Conservation (phyloP, 92 coral and sea anemone genomes). For the Meandrina meandrites region DNA sequence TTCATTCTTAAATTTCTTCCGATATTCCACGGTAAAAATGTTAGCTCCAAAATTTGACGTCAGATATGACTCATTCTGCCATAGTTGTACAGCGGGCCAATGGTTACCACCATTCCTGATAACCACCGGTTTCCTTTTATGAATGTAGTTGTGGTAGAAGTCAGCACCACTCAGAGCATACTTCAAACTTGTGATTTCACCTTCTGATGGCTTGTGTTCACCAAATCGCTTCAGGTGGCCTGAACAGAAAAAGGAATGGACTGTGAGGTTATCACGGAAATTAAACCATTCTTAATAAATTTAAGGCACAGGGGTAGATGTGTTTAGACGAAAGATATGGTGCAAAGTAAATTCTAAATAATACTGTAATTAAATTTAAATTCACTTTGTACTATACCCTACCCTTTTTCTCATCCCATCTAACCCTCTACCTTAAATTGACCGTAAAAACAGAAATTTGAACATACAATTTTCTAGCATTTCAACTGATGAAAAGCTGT, state of each 20-base stretch:
- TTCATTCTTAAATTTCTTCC: conserved; percentile 81
- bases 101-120: conserved; percentile 86
- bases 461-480: no score
- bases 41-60: conserved; percentile 70
- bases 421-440: no score
- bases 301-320: no score
- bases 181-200: conserved; percentile 58
- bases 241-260: conserved; percentile 2
- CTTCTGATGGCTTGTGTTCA: conserved; percentile 71
- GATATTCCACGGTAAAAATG: conserved; percentile 74
- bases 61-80: conserved; percentile 88
- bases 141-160: conserved; percentile 84
- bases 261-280: background rate
- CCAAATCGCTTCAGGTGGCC: conserved; percentile 83
- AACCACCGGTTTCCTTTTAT: conserved; percentile 80
- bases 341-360: no score
- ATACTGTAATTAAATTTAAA: no score
- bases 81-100: conserved; percentile 88
- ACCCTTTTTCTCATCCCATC: no score
- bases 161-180: conserved; percentile 85
- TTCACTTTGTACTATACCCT: background rate
- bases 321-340: no score
- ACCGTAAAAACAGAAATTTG: no score
- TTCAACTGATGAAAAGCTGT: no score
- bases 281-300: background rate